Base-by-base conservation (phyloP, 2,113 vertebrate species). In the Scopus umbretta region DNA sequence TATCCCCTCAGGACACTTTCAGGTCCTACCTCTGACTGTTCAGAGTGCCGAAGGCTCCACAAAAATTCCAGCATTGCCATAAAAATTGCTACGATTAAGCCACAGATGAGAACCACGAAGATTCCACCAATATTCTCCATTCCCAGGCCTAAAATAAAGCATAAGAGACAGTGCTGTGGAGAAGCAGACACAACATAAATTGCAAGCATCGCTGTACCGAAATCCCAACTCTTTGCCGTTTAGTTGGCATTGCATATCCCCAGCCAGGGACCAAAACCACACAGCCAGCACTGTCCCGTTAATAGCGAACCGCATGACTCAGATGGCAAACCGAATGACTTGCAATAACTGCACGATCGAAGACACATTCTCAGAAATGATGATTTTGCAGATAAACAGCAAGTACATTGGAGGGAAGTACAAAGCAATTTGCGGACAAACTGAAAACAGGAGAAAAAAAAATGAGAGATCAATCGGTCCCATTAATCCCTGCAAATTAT, bases 81-180 rank as follows among this genome's bases (percentile, higher is more conserved):
- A 97, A 99, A 99, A 98, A 99, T 99, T 62, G 99, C 99, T 97
- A 99, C 99, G 96, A 99, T 98, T 96, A 99, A 98, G 86, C 99
- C 99, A 91, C 99, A 99, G 97, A 99, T 99, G 97, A 99, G 98
- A 97, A 99, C 99, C 97, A 99, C 99, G 27, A 99, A 99, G 98
- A 99, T 99, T 76, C 99, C 99, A 43, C 99, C 99, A 38, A 99
- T 99, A 90, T 99, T 99, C 98, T 99, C 99, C 99, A 99, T 99
- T 45, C 99, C 99, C 88, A 99, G 98, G 89, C 99, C 99, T 99
- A 85, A 23, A 95, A 95, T 19, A 90, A 92, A 98, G 78, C 34
- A 73, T 43, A 92, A 90, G 74, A 73, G 88, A 53, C 61, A 34
- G 20, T 55, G 47, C 74, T 84, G 66, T 29, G 70, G 80, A 59